A percentile compares a stretch with the other conserved stretches of the same genome.
Conservation (phyloP, 2,113 vertebrate genomes). For the Phylloscopus whistleri region DNA sequence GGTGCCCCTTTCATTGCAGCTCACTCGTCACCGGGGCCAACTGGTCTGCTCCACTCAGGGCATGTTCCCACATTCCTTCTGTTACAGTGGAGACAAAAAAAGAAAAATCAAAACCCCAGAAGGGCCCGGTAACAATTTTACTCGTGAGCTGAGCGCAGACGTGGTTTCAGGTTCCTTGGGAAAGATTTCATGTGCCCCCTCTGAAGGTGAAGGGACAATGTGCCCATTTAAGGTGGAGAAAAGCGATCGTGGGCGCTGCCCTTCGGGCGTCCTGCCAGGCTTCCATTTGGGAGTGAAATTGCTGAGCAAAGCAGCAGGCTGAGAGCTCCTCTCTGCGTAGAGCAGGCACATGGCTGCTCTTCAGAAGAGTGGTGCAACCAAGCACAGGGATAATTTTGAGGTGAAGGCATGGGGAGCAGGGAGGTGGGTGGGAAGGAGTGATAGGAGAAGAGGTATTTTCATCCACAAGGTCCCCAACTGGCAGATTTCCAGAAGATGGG, state of each 20-base stretch:
- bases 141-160: neutral
- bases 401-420: neutral
- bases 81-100: conserved; percentile 39
- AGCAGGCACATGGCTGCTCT: neutral
- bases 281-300: neutral
- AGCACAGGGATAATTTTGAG: neutral
- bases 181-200: neutral
- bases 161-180: conserved; percentile 43
- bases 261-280: neutral
- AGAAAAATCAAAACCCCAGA: neutral
- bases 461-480: neutral
- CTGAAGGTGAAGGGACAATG: conserved; percentile 46
- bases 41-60: neutral
- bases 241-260: neutral
- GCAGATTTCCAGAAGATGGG: conserved; percentile 35
- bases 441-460: neutral
- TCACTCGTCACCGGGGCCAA: neutral
- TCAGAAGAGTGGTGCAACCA: neutral
- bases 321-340: neutral
- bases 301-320: neutral
- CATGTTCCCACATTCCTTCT: conserved; percentile 49
- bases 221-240: conserved; percentile 44
- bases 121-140: neutral
- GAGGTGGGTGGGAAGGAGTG: neutral
- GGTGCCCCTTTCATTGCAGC: conserved; percentile 19